Base-by-base conservation (phyloP, 2,888 invertebrate genomes). In the Lamproptera curius region DNA sequence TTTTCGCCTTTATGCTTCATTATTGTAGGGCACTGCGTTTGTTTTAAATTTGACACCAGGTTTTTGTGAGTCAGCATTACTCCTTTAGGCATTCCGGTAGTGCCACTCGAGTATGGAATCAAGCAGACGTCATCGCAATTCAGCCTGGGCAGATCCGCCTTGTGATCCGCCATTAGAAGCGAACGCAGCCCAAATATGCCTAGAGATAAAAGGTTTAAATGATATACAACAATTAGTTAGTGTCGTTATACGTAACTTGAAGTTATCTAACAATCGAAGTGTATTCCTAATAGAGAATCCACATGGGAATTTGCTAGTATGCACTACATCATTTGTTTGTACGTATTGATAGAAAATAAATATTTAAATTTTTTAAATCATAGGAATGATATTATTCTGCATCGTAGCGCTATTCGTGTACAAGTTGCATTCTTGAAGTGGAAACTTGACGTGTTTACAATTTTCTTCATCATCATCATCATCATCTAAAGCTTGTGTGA, bases 71-170 rank as follows among this genome's bases (percentile, higher is more conserved):
- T 91, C 36, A 95, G 74, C 90, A 92, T 91, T 0, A 95, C 95
- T 1, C 94, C 94, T 77, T 95, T 95, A 0, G 95, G 94, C 63
- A 94, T 86, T 0, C 95, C 95, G 0, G 95, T 95, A 0, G 96
- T 95, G 0, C 96, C 90, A 59, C 91, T 91, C 1, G 91, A 91
- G 71, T 91, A 91, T 0, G 91, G 91, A 35, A 91, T 80, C 33
- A 91, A 68, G 33, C 90, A 90, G 1, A 90, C 76, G 41, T 89
- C 86, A 8, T 89, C 84, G 5, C 83, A 68, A 59, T 82, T 80
- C 40, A 90, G 65, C 11, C 57, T 63, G 0, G 88, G 88, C 1
- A 88, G 59, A 41, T 86, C 84, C 0, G 83, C 78, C 20, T 74
- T 59, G 56, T 86, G 80, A 46, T 83, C 85, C 8, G 76, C 80